phyloP scores from a whole-genome alignment of 2,888 invertebrate genomes.

The Zele albiditarsus region DNA sequence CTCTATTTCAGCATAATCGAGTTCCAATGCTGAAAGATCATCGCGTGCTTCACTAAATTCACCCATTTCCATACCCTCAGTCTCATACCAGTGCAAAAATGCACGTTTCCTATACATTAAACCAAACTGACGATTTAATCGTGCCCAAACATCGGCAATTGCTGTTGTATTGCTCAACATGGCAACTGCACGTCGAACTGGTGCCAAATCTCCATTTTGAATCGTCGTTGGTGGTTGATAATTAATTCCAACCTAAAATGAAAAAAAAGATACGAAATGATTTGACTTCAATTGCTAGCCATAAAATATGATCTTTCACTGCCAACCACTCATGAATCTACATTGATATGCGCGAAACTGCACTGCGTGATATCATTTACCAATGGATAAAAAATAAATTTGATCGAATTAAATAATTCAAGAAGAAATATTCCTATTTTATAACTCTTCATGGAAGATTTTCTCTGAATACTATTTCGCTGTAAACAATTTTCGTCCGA shows the following conservation, averaged over 20 bases:
- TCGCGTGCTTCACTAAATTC: slow-evolving; percentile 72
- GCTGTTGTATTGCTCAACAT: slow-evolving; percentile 79
- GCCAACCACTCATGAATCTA: too few relatives aligned
- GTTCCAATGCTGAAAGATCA: slow-evolving; percentile 71
- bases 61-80: slow-evolving; percentile 74
- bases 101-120: slow-evolving; percentile 78
- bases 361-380: too few relatives aligned
- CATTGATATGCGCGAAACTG: too few relatives aligned
- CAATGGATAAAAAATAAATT: too few relatives aligned
- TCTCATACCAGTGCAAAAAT: slow-evolving; percentile 77
- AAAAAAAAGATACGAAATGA: slow-evolving; percentile 20
- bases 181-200: slow-evolving; percentile 76
- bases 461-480: too few relatives aligned
- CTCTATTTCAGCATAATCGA: slow-evolving; percentile 71
- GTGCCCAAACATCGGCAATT: slow-evolving; percentile 78
- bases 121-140: slow-evolving; percentile 78
- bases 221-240: slow-evolving; percentile 75
- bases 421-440: too few relatives aligned
- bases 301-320: too few relatives aligned
- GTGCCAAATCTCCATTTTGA: slow-evolving; percentile 73
- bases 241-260: slow-evolving; percentile 68
- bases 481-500: too few relatives aligned
- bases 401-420: too few relatives aligned
- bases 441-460: too few relatives aligned
- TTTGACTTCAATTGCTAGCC: slow-evolving; percentile 9